These are phyloP conservation scores for Dascyllus trimaculatus DNA, from an alignment of 2,113 vertebrate genomes.

Conservation along the genomic window DNA sequence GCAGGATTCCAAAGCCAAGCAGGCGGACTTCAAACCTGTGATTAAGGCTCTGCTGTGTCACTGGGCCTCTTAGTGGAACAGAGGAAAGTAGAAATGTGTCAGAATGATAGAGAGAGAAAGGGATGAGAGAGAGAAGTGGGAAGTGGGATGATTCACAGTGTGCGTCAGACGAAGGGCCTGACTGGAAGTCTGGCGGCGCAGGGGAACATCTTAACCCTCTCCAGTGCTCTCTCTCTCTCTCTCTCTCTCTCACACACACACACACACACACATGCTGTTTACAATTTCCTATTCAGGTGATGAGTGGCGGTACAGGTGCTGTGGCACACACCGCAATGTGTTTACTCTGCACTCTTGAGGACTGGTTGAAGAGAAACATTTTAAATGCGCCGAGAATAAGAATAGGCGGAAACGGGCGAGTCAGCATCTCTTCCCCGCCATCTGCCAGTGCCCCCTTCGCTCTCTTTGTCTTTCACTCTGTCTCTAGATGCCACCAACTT, in stretches of 20 bases:
- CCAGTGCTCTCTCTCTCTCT: not conserved
- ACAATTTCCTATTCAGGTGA: constrained; percentile 30
- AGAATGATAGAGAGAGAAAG: constrained; percentile 29
- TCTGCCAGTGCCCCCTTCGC: constrained; percentile 22
- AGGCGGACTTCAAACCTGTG: constrained; percentile 58
- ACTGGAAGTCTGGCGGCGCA: constrained; percentile 70
- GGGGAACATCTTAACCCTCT: constrained; percentile 70
- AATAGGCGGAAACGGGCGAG: constrained; percentile 51
- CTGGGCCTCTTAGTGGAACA: constrained; percentile 66
- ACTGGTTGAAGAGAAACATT: constrained; percentile 17
- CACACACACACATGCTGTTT: constrained; percentile 33
- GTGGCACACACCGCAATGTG: not conserved
- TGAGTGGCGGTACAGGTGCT: constrained; percentile 19
- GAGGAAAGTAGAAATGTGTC: constrained; percentile 64
- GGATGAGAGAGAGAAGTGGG: constrained; percentile 36
- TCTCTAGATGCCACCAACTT: not conserved
- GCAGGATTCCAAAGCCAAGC: constrained; percentile 38
- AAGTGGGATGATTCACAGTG: constrained; percentile 78
- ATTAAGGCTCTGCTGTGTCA: constrained; percentile 78
- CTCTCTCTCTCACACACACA: constrained; percentile 25
- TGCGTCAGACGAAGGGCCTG: constrained; percentile 78
- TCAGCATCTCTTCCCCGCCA: constrained; percentile 57
- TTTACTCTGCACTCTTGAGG: constrained; percentile 18
- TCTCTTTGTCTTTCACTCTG: constrained; percentile 13
- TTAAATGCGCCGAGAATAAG: constrained; percentile 45